Conservation (phyloP, 2,888 invertebrate species). For the Callyntrura guangdongensis region DNA sequence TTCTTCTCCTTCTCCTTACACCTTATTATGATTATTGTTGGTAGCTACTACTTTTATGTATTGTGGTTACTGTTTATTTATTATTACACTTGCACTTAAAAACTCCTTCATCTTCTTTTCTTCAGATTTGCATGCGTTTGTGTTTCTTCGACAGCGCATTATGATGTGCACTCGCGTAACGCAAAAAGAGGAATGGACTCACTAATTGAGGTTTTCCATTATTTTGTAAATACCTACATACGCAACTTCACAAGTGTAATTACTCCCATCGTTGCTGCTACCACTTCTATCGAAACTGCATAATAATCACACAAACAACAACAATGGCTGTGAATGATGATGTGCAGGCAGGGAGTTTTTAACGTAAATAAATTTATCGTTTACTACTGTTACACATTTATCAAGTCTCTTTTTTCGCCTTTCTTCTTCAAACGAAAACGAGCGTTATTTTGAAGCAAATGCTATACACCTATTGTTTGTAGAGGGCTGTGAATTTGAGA, state of each 20-base stretch:
- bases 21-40: conserved; percentile 29
- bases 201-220: conserved; percentile 62
- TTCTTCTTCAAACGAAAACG: background rate
- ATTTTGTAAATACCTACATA: conserved; percentile 60
- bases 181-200: conserved; percentile 67
- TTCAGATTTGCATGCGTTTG: background rate
- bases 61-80: conserved; percentile 26
- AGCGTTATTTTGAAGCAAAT: background rate
- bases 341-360: conserved; percentile 32
- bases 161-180: conserved; percentile 53
- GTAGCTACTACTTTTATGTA: conserved; percentile 16
- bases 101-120: background rate
- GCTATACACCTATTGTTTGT: background rate
- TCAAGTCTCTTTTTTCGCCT: background rate
- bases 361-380: background rate
- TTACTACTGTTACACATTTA: background rate
- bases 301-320: background rate
- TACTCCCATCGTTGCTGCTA: background rate
- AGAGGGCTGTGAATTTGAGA: too few relatives aligned
- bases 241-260: conserved; percentile 16
- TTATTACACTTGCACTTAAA: conserved; percentile 48
- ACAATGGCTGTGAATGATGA: background rate
- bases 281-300: background rate
- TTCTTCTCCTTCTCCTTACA: conserved; percentile 4
- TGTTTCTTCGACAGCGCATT: background rate